Conservation (phyloP, 2,888 invertebrate genomes). For the Oscheius sp. region DNA sequence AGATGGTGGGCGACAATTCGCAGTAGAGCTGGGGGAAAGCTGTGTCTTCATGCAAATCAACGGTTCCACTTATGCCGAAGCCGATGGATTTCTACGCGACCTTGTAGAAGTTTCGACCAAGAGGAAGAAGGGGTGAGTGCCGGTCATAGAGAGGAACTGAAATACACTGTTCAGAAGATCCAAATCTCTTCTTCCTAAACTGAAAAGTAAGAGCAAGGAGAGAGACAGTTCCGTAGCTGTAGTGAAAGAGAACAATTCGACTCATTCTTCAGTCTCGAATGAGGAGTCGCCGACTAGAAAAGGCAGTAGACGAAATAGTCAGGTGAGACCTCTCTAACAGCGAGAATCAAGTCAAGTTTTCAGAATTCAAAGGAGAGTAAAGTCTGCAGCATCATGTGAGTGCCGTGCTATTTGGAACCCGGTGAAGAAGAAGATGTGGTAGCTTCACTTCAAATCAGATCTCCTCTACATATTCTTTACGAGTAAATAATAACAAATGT, state of each 20-base stretch:
- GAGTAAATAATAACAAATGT: neutral
- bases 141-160: neutral
- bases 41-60: constrained; percentile 32
- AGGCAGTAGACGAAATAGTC: constrained; percentile 13
- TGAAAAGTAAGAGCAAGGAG: constrained; percentile 26
- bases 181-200: constrained; percentile 24
- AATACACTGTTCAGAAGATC: neutral
- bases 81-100: constrained; percentile 23
- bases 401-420: neutral
- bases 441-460: constrained; percentile 23
- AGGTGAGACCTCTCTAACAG: neutral
- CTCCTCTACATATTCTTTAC: constrained; percentile 25
- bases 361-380: constrained; percentile 23
- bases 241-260: neutral
- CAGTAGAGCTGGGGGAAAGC: constrained; percentile 25
- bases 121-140: constrained; percentile 18
- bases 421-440: constrained; percentile 6
- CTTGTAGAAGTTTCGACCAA: constrained; percentile 7
- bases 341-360: neutral
- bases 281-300: constrained; percentile 10
- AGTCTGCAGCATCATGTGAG: constrained; percentile 28
- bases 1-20: constrained; percentile 36
- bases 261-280: constrained; percentile 10
- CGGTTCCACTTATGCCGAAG: constrained; percentile 15
- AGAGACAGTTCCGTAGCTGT: constrained; percentile 11